phyloP scores from a whole-genome alignment of 2,888 invertebrate genomes.

The Sphaerolaimus hirsutus region DNA sequence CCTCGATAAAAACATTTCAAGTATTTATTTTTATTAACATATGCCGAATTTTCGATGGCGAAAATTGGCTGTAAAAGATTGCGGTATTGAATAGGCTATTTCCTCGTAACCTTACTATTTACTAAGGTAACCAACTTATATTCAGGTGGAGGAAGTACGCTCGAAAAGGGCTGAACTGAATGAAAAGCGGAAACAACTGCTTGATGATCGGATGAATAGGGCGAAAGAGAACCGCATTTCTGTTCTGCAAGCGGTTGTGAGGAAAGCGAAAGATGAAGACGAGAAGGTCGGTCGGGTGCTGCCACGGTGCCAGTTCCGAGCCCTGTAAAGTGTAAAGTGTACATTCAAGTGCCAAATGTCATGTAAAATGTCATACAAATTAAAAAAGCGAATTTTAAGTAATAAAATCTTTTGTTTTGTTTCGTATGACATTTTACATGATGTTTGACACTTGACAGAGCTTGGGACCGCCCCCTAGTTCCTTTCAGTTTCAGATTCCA shows the following conservation, averaged over 20 bases:
- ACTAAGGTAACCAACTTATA: too few relatives aligned
- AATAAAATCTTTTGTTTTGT: too few relatives aligned
- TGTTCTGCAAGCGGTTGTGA: constrained; percentile 41
- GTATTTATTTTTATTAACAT: neutral
- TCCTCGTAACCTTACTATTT: neutral
- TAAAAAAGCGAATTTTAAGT: too few relatives aligned
- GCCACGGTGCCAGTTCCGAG: neutral
- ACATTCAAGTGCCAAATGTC: neutral
- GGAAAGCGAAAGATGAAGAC: constrained; percentile 89
- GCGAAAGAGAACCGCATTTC: constrained; percentile 58
- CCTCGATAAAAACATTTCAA: too few relatives aligned
- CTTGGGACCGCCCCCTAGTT: too few relatives aligned
- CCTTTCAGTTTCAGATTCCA: too few relatives aligned
- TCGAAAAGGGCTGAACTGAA: constrained; percentile 60
- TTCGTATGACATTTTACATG: too few relatives aligned
- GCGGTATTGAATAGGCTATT: too few relatives aligned
- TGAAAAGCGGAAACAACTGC: constrained; percentile 38
- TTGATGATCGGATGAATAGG: constrained; percentile 35
- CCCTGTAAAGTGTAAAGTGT: neutral
- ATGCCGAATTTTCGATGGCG: neutral
- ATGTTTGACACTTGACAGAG: too few relatives aligned
- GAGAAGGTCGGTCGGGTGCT: constrained; percentile 43
- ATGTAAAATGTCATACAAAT: too few relatives aligned
- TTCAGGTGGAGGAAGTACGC: constrained; percentile 37
- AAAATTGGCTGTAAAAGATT: too few relatives aligned